Conservation (phyloP, 1,140 invertebrate species). For the Caerostris extrusa region DNA sequence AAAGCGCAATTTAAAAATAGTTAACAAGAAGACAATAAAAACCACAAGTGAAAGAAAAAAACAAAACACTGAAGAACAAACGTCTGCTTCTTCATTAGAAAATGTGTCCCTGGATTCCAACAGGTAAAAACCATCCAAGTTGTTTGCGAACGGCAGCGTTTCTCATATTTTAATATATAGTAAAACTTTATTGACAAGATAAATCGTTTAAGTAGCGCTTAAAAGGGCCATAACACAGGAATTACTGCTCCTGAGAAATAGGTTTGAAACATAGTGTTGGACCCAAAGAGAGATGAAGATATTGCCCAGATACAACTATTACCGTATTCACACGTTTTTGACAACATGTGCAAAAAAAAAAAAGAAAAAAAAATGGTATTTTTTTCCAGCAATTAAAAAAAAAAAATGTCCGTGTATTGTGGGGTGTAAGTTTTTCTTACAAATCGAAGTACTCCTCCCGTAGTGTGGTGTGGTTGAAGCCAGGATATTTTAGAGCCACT, state of each 20-base stretch:
- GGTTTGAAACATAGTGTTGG: constrained; percentile 39
- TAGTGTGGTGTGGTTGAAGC: constrained; percentile 25
- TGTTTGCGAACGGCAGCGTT: constrained; percentile 57
- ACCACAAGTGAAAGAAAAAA: neutral
- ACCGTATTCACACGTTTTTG: neutral
- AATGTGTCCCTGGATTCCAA: constrained; percentile 50
- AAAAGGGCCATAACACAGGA: constrained; percentile 75
- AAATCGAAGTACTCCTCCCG: constrained; percentile 23
- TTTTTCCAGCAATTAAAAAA: neutral
- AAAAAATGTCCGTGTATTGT: neutral
- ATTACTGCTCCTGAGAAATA: constrained; percentile 72
- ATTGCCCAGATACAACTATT: neutral
- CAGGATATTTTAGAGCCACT: constrained; percentile 70
- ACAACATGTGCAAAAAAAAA: neutral
- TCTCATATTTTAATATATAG: constrained; percentile 77
- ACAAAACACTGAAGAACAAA: neutral
- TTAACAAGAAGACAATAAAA: neutral
- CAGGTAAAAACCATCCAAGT: constrained; percentile 51
- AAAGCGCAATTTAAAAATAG: neutral
- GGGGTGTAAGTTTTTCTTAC: constrained; percentile 48
- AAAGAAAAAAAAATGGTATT: neutral
- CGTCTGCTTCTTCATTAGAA: constrained; percentile 16
- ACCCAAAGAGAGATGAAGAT: neutral
- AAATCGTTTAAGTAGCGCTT: constrained; percentile 77
- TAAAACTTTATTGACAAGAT: constrained; percentile 77